These are phyloP conservation scores for Drosophila mayaguana DNA, from an alignment of 2,888 invertebrate species.

Conservation along the genomic window DNA sequence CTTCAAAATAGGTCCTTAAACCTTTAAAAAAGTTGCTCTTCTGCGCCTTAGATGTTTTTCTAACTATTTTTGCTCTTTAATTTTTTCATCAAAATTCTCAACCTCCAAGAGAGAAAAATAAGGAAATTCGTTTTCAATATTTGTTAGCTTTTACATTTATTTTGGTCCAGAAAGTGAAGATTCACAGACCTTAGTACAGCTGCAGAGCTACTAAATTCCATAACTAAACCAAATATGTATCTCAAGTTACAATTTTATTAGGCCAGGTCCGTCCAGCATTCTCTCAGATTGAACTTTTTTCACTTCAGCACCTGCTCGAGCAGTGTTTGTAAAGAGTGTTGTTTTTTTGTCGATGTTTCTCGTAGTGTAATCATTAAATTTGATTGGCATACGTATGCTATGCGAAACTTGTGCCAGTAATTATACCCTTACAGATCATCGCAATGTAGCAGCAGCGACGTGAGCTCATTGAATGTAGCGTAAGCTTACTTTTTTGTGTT, in stretches of 20 bases:
- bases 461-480: constrained; percentile 2
- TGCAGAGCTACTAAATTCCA: not conserved
- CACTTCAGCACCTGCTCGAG: constrained; percentile 51
- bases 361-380: constrained; percentile 15
- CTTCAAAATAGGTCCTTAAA: too few species aligned
- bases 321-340: constrained; percentile 10
- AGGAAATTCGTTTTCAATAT: too few species aligned
- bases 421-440: constrained; percentile 17
- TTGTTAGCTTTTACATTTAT: too few species aligned
- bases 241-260: not conserved
- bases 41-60: too few species aligned
- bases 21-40: too few species aligned
- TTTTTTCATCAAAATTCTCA: too few species aligned
- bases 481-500: not conserved
- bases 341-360: not conserved
- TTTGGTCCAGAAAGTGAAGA: too few species aligned
- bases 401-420: constrained; percentile 33
- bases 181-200: too few species aligned
- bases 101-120: too few species aligned
- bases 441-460: not conserved
- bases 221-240: not conserved
- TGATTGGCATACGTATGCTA: constrained; percentile 25
- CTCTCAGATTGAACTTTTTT: not conserved
- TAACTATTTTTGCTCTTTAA: too few species aligned
- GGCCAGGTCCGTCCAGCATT: not conserved